Conservation (phyloP, 2,113 vertebrate species). For the Amphiprion ocellaris region DNA sequence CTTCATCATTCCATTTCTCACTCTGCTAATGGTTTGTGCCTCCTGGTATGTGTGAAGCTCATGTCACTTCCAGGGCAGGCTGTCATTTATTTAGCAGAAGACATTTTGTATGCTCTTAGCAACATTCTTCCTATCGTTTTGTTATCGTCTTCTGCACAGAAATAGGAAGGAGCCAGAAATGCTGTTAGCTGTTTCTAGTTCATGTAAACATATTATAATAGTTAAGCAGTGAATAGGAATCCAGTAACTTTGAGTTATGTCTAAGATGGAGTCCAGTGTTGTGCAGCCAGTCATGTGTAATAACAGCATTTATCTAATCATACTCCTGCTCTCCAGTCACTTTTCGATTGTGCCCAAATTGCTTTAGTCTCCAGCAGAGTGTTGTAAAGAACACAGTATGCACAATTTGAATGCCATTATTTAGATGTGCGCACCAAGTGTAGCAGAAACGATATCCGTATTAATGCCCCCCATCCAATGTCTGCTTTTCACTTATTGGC, state of each 20-base stretch:
- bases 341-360: conserved; percentile 59
- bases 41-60: conserved; percentile 44
- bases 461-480: conserved; percentile 56
- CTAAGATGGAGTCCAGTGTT: conserved; percentile 26
- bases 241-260: conserved; percentile 4
- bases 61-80: conserved; percentile 48
- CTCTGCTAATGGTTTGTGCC: conserved; percentile 56
- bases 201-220: conserved; percentile 4
- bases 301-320: conserved; percentile 51
- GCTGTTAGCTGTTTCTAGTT: conserved; percentile 16
- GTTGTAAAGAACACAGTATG: conserved; percentile 50
- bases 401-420: conserved; percentile 66
- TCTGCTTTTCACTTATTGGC: conserved; percentile 58
- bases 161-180: conserved; percentile 18
- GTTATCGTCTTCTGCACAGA: conserved; percentile 7
- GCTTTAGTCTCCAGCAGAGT: conserved; percentile 48
- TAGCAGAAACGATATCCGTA: conserved; percentile 55
- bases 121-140: conserved; percentile 30
- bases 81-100: conserved; percentile 59
- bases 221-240: neutral
- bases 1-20: conserved; percentile 54
- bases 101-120: conserved; percentile 44
- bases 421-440: conserved; percentile 38
- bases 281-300: conserved; percentile 22
- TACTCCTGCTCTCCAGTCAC: conserved; percentile 41